These are phyloP conservation scores for Folsomia manolachei DNA, from an alignment of 2,888 invertebrate species.

Conservation along the genomic window DNA sequence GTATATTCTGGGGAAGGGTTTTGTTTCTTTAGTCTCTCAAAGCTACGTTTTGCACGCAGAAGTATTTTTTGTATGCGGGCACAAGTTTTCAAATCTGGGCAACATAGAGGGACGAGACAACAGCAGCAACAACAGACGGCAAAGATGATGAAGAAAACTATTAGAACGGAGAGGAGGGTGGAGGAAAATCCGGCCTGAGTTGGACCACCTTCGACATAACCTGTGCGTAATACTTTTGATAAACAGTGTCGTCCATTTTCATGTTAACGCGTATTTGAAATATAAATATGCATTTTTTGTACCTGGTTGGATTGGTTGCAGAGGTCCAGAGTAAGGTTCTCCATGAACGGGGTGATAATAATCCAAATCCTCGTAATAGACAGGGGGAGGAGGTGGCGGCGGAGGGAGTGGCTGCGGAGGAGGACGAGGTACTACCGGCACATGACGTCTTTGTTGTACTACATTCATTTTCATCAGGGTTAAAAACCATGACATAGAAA, in stretches of 20 bases:
- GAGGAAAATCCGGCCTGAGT: background rate
- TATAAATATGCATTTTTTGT: background rate
- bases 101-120: background rate
- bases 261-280: background rate
- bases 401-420: too few species aligned
- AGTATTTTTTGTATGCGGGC: background rate
- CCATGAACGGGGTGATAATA: background rate
- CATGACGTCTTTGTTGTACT: background rate
- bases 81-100: background rate
- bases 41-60: background rate
- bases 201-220: background rate
- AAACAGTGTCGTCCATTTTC: background rate
- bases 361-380: background rate
- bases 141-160: background rate
- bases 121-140: background rate
- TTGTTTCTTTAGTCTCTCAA: background rate
- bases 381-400: too few species aligned
- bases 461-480: too few species aligned
- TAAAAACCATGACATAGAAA: background rate
- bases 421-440: too few species aligned
- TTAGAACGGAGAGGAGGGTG: background rate
- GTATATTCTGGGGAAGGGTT: background rate
- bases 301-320: constrained; percentile 10
- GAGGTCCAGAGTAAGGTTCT: background rate
- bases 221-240: too few species aligned